Evolutionary conservation across 2,888 invertebrate genomes (phyloP).

Genomic region (Xestia xanthographa): DNA sequence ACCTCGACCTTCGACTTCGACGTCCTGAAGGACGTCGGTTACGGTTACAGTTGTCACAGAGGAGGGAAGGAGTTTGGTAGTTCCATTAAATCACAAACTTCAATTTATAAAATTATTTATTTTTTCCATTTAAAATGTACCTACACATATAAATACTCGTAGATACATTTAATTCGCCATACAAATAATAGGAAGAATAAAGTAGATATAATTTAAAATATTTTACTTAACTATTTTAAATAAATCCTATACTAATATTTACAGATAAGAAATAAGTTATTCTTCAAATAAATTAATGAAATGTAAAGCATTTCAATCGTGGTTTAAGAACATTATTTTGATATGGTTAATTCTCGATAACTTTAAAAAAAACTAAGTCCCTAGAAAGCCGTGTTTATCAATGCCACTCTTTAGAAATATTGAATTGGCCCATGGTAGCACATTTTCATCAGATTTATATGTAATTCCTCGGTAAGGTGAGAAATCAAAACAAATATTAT

Average conservation of each 20-base stretch:
- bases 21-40: too few relatives aligned
- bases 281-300: slow-evolving; percentile 26
- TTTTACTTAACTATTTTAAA: slow-evolving; percentile 31
- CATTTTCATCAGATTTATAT: neutral
- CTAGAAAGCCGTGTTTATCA: neutral
- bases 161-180: slow-evolving; percentile 42
- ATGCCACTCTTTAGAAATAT: neutral
- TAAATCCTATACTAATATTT: slow-evolving; percentile 59
- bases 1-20: too few relatives aligned
- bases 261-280: slow-evolving; percentile 51
- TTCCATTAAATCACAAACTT: slow-evolving; percentile 1
- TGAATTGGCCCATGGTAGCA: neutral
- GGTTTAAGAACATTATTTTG: neutral
- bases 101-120: slow-evolving; percentile 38
- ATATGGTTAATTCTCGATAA: slow-evolving; percentile 24
- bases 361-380: neutral
- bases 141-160: slow-evolving; percentile 14
- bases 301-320: slow-evolving; percentile 8
- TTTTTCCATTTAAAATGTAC: slow-evolving; percentile 39
- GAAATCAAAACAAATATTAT: neutral
- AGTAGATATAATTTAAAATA: slow-evolving; percentile 31
- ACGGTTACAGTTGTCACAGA: neutral
- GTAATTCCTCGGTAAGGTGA: neutral
- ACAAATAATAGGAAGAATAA: slow-evolving; percentile 53
- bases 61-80: neutral